Percentiles rank a stretch among this genome's conserved stretches.
These are phyloP conservation scores for Macrosiphum euphorbiae DNA, from an alignment of 2,888 invertebrate species.

Conservation along the genomic window DNA sequence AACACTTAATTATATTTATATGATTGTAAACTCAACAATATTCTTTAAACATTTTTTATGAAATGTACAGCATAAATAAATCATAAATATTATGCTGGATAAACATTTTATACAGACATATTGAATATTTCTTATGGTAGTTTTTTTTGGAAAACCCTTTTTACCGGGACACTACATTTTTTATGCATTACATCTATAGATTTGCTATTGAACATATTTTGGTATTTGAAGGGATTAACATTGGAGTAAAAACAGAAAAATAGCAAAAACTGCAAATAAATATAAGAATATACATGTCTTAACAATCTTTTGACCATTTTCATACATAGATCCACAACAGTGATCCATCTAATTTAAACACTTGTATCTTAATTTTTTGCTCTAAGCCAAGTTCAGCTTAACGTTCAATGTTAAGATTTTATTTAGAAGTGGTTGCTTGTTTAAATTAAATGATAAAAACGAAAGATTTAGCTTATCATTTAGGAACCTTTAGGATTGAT, in stretches of 20 bases:
- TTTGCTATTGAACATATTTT: background rate
- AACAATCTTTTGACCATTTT: background rate
- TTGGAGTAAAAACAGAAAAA: background rate
- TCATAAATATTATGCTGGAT: background rate
- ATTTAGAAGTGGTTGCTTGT: background rate
- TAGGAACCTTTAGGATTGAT: background rate
- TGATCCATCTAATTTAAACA: background rate
- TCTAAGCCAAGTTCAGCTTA: too few species aligned
- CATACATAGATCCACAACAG: background rate
- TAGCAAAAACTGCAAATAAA: background rate
- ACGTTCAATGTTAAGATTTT: background rate
- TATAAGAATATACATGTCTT: background rate
- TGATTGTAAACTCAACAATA: background rate
- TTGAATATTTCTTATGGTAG: background rate
- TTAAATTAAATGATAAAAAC: background rate
- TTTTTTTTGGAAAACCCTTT: background rate
- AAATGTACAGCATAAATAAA: background rate
- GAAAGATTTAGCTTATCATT: background rate
- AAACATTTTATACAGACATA: background rate
- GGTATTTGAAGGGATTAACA: background rate
- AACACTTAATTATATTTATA: background rate
- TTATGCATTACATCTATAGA: background rate
- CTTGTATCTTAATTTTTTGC: background rate
- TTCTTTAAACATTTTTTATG: background rate
- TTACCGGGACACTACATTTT: background rate